Evolutionary conservation across 2,888 invertebrate species (phyloP), one percentile per base, ranked within the genome.

Genomic region (Drosophila pseudotakahashii): DNA sequence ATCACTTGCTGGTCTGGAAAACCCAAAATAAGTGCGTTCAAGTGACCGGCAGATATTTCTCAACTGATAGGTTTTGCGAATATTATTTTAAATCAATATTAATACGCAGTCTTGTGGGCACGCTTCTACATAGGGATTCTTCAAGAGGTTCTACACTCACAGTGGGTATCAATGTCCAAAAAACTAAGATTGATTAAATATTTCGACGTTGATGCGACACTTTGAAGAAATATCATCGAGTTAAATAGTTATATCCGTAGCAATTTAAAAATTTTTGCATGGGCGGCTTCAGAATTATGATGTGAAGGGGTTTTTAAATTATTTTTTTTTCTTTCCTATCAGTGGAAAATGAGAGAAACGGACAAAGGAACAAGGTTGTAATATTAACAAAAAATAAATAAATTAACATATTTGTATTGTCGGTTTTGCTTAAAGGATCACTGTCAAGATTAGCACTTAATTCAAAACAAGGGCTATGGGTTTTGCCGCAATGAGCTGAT

Each of bases 41-140:
- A 30, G 23, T 4, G 94, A 90, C 90, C 92, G 92, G 13, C 26
- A 47, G 10, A 47, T 47, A 30, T 45, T 45, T 11, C 7, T 30
- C 7, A 14, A 10, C 16, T 41, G 14, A 41, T 42, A 5, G 16
- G 10, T 19, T 10, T 16, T 10, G 41, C 16, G 42, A 44, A 23
- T 23, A 6, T 23, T 23, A 23, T 19, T 16, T 9, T 3, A 19
- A 42, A 2, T 42, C 3, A 14, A 14, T 42, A 19, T 42, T 42
- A 16, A 42, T 42, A 42, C 11, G 42, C 16, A 42, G 19, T 19
- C 16, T 3, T 19, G 4, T 42, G 11, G 42, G 42, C 42, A 42
- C 42, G 42, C 19, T 42, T 42, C 16, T 11, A 19, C 41, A 11
- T 16, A 16, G 4, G 16, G 16, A 16, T 19, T 34, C 34, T 11